These are phyloP conservation scores for Nannoperca australis DNA, from an alignment of 2,797 vertebrate genomes.

Conservation along the genomic window DNA sequence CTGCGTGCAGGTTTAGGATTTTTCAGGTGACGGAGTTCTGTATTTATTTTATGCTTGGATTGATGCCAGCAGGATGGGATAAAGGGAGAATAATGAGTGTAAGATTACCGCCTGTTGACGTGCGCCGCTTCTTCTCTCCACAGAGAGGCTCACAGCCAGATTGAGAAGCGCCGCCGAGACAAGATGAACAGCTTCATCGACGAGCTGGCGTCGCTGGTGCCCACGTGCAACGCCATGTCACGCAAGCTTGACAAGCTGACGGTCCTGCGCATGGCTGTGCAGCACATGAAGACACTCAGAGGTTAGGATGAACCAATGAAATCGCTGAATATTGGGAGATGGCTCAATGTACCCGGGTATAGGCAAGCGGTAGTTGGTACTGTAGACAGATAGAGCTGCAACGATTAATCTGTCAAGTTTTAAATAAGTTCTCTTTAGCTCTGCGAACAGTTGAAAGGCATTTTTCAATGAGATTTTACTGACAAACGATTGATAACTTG, in stretches of 20 bases:
- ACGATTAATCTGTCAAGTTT: background rate
- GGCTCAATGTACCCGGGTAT: background rate
- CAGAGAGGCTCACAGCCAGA: conserved; percentile 99
- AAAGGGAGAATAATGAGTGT: background rate
- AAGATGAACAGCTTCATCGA: conserved; percentile 99
- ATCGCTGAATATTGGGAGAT: background rate
- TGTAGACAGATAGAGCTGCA: background rate
- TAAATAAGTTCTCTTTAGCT: background rate
- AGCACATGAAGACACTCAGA: conserved; percentile 98
- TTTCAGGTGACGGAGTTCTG: background rate
- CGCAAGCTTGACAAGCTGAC: conserved; percentile 98
- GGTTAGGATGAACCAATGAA: conserved; percentile 81
- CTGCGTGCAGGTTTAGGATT: background rate
- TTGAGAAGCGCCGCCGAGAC: conserved; percentile 95
- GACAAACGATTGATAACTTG: background rate
- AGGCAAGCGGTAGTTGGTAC: background rate
- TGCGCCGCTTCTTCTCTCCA: background rate
- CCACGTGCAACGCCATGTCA: conserved; percentile 98
- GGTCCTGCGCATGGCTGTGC: conserved; percentile 97
- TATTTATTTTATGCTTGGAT: background rate
- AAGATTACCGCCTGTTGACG: background rate
- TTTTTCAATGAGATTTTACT: background rate
- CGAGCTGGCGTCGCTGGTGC: conserved; percentile 95
- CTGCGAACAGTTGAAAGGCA: background rate
- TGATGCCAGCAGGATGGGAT: background rate